phyloP scores from a whole-genome alignment of 2,888 invertebrate species.

The Hymenopus coronatus region DNA sequence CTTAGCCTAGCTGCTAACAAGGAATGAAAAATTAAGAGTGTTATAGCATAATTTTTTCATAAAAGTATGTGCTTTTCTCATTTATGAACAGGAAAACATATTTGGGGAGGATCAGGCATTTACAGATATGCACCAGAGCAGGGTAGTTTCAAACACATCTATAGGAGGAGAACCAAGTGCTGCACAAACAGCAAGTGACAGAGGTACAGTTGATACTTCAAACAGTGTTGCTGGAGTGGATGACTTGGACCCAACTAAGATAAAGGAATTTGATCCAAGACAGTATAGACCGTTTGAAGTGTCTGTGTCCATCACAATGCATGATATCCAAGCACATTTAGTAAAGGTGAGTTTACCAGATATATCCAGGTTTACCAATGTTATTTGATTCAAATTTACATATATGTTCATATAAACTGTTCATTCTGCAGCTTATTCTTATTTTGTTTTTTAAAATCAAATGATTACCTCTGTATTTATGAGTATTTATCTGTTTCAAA shows the following conservation, averaged over 20 bases:
- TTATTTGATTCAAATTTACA: neutral
- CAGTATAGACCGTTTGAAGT: constrained; percentile 88
- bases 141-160: constrained; percentile 9
- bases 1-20: too few relatives aligned
- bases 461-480: too few relatives aligned
- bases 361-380: too few relatives aligned
- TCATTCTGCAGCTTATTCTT: too few relatives aligned
- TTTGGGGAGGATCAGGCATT: constrained; percentile 95
- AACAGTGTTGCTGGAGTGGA: constrained; percentile 46
- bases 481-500: too few relatives aligned
- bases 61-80: neutral
- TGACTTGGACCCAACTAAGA: constrained; percentile 33
- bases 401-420: too few relatives aligned
- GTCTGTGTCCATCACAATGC: constrained; percentile 87
- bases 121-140: constrained; percentile 79
- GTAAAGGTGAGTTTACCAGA: constrained; percentile 60
- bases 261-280: constrained; percentile 65
- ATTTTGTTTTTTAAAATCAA: too few relatives aligned
- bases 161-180: constrained; percentile 35
- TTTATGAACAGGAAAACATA: constrained; percentile 76
- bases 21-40: too few relatives aligned
- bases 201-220: constrained; percentile 43
- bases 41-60: neutral
- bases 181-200: constrained; percentile 45
- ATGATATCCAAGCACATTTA: constrained; percentile 93